phyloP scores from a whole-genome alignment of 2,113 vertebrate genomes.

The Cyprinodon brontotheroides region DNA sequence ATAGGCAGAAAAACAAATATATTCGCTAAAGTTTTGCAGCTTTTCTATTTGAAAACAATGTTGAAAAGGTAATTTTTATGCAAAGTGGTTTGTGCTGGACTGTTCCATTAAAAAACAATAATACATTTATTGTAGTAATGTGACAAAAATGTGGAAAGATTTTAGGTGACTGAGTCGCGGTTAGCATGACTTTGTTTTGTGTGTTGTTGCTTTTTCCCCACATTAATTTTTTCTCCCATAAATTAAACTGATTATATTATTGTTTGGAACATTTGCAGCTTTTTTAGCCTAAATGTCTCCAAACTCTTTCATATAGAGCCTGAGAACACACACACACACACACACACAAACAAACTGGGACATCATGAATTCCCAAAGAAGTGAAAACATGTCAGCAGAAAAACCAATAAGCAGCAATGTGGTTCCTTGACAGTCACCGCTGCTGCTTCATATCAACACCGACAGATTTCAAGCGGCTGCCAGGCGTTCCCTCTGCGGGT shows the following conservation, averaged over 20 bases:
- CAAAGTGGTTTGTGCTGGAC: no score
- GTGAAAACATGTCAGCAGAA: constrained; percentile 19
- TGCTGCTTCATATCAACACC: constrained; percentile 30
- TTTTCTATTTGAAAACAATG: no score
- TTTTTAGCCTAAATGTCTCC: constrained; percentile 10
- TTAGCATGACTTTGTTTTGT: no score
- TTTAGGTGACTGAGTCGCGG: no score
- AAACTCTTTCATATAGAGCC: not conserved
- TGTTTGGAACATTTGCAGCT: constrained; percentile 8
- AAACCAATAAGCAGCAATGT: constrained; percentile 56
- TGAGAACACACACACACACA: constrained; percentile 1
- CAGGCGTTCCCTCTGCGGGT: constrained; percentile 45
- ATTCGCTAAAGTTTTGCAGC: no score
- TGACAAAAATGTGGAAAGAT: no score
- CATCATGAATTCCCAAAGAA: constrained; percentile 9
- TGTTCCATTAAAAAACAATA: no score
- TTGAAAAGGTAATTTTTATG: no score
- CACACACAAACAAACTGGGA: not conserved
- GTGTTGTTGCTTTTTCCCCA: no score
- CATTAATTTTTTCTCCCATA: not conserved
- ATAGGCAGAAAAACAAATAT: no score
- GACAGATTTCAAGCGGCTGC: constrained; percentile 56
- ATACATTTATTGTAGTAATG: no score
- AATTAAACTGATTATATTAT: not conserved
- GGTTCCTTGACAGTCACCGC: constrained; percentile 30